These are phyloP conservation scores for Lepidocolaptes lacrymiger DNA, from an alignment of 2,797 vertebrate species.

Conservation along the genomic window DNA sequence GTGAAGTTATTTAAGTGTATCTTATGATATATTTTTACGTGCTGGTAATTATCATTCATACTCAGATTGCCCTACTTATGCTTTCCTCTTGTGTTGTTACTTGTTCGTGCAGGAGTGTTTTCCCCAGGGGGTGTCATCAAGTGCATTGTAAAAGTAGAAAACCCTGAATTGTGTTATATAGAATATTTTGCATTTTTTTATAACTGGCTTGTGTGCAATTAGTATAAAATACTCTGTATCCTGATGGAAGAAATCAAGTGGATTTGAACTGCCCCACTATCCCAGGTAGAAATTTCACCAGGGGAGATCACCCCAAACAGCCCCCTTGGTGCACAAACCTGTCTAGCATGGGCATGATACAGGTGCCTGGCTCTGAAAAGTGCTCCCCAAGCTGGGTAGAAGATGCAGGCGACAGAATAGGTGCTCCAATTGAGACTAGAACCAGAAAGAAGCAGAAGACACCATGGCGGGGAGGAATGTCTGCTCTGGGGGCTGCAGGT, in stretches of 20 bases:
- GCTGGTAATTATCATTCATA: conserved; percentile 18
- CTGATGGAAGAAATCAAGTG: background rate
- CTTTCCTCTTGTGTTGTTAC: background rate
- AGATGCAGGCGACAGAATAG: background rate
- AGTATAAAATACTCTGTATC: background rate
- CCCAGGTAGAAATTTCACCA: background rate
- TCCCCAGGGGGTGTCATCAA: background rate
- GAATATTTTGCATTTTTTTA: background rate
- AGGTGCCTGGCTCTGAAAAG: background rate
- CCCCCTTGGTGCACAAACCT: background rate
- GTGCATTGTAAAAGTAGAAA: conserved; percentile 16
- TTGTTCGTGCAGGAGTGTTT: conserved; percentile 31
- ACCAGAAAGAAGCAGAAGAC: background rate
- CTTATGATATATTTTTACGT: conserved; percentile 22
- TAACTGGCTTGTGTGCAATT: background rate
- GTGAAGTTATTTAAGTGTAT: background rate
- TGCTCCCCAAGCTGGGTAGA: background rate
- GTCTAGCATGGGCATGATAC: background rate
- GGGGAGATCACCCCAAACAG: background rate
- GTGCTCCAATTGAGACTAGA: background rate
- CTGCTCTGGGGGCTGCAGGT: background rate
- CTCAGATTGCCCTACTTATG: conserved; percentile 21
- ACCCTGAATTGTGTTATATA: background rate
- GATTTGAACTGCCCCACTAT: background rate
- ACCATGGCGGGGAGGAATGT: background rate